phyloP scores from a whole-genome alignment of 1,140 invertebrate genomes.

The Drosophila repletoides region DNA sequence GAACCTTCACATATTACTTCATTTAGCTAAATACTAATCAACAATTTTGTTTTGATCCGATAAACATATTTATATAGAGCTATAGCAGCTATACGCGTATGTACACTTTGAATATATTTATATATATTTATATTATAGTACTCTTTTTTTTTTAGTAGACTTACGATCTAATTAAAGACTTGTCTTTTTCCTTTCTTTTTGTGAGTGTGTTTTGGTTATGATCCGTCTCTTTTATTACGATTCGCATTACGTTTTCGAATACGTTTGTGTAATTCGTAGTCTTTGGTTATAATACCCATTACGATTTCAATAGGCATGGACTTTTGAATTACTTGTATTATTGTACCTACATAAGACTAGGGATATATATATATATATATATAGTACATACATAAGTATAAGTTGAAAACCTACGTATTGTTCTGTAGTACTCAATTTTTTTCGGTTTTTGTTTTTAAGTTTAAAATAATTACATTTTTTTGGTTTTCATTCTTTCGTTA shows the following conservation, averaged over 20 bases:
- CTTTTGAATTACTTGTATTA: slow-evolving; percentile 40
- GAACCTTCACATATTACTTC: slow-evolving; percentile 11
- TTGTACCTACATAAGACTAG: slow-evolving; percentile 64
- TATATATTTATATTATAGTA: slow-evolving; percentile 19
- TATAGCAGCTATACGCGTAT: slow-evolving; percentile 44
- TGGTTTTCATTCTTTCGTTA: background rate
- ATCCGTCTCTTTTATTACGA: background rate
- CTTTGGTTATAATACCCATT: background rate
- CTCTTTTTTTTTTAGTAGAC: slow-evolving; percentile 30
- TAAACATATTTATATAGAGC: slow-evolving; percentile 39
- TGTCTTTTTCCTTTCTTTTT: slow-evolving; percentile 54
- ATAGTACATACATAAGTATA: slow-evolving; percentile 52
- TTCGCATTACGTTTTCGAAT: background rate
- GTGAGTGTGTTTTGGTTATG: slow-evolving; percentile 45
- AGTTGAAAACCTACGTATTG: slow-evolving; percentile 64
- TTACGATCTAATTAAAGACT: slow-evolving; percentile 55
- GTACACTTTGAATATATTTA: slow-evolving; percentile 31
- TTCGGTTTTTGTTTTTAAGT: background rate
- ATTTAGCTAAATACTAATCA: slow-evolving; percentile 66
- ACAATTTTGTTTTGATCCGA: slow-evolving; percentile 55
- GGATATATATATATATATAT: slow-evolving; percentile 28
- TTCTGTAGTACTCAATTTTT: slow-evolving; percentile 30
- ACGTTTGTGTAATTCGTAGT: too few species aligned
- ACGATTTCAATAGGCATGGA: background rate
- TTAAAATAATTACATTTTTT: background rate